Base-by-base conservation (phyloP, 2,113 vertebrate genomes). In the Ctenodactylus gundi region DNA sequence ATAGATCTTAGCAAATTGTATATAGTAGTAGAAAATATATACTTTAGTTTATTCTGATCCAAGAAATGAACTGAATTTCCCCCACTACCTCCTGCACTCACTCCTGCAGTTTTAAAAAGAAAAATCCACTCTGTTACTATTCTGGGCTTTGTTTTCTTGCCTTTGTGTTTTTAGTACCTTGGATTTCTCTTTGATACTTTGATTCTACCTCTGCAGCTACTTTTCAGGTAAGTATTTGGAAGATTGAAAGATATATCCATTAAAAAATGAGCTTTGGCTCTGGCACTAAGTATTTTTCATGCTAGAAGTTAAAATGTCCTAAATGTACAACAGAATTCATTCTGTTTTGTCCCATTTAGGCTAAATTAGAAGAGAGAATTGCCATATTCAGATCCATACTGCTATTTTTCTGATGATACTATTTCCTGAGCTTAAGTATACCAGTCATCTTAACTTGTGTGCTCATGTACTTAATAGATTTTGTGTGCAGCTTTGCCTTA, bases 381-480 rank as follows among this genome's bases (percentile, higher is more conserved):
- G 90, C 83, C 34, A 70, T 41, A 46, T 91, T 60, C 1, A n/a
- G 67, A 97, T 36, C 86, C 90, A 51, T 86, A 39, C 62, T 94
- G 51, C n/a, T 94, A 53, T 51, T 77, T 88, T n/a, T 84, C 39
- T 82, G 88, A 49, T 92, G 67, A n/a, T 88, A 44, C 39, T 93
- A 29, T 92, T 88, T 21, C 60, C 70, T 57, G 75, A 41, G 18
- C 85, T 96, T 92, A 29, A 92, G n/a, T 92, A 58, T 95, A 90
- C 93, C 93, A 94, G 41, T 95, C 94, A 94, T 68, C 67, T 75
- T 95, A 57, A 97, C 82, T 92, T 96, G 44, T 46, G 55, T 36
- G 7, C 94, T 97, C 80, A 0, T 96, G 53, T 97, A 70, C 97
- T 97, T 98, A 97, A 98, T 98, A 96, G 95, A 95, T 91, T 76